Percentiles rank a stretch among this genome's conserved stretches.
Conservation (phyloP, 2,113 vertebrate species). For the Ctenomys sociabilis region DNA sequence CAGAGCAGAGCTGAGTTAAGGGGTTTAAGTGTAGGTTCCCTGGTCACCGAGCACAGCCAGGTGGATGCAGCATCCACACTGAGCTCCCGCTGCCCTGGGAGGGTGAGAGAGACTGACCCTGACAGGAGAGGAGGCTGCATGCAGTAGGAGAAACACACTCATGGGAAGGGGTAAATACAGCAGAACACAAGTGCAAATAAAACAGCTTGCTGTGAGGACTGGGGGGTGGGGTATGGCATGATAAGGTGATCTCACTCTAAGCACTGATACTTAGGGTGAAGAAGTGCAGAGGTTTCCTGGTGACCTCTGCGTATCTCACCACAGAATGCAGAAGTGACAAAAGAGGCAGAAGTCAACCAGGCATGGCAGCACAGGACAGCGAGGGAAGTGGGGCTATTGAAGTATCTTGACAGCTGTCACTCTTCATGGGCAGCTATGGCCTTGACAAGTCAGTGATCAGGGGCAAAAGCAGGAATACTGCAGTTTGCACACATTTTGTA, state of each 20-base stretch:
- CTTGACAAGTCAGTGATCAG: neutral
- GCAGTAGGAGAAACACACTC: neutral
- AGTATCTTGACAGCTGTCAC: neutral
- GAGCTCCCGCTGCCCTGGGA: neutral
- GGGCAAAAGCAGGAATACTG: neutral
- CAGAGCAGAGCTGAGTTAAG: neutral
- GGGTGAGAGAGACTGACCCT: neutral
- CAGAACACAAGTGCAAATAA: neutral
- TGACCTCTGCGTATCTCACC: neutral
- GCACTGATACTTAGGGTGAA: neutral
- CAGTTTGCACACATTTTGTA: neutral
- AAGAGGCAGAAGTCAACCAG: neutral
- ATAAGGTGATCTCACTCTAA: neutral
- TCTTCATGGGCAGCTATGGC: neutral
- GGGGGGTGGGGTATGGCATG: neutral
- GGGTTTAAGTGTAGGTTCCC: neutral
- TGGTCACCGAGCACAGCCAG: neutral
- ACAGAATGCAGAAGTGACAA: rapidly evolving
- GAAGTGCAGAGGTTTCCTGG: neutral
- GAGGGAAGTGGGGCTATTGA: too few species aligned
- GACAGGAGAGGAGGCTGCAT: neutral
- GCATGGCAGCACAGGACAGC: neutral
- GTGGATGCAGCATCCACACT: neutral
- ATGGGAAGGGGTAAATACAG: neutral
- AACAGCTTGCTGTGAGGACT: neutral